Evolutionary conservation across 64 coral and sea anemone genomes (phyloP), one percentile per base, ranked within the genome.

Genomic region (Pocillopora damicornis): DNA sequence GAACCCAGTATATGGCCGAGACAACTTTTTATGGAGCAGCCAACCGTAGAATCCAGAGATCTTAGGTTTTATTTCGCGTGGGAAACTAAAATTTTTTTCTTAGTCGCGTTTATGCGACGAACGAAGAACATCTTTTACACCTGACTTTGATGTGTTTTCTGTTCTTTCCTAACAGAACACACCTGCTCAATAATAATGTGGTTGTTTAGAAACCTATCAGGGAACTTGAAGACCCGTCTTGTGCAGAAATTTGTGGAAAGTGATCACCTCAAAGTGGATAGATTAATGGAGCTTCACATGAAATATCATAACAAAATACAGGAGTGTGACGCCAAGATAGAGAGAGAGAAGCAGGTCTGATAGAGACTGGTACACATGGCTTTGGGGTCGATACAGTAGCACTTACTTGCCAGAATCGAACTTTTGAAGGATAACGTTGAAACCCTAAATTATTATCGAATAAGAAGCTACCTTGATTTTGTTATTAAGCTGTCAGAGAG

Each of bases 211-310:
- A 98, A 98, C 45, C 80, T 98, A 45, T 62, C 90, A 57, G 96
- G 96, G 15, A 83, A 78, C 77, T 83, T 91, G 26, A 89, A 83
- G 65, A 88, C 61, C n/a, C 87, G 96, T 86, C 79, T 98, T 67
- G 96, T 98, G n/a, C 96, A 98, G 65, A 98, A 98, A 79, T 98
- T 98, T 93, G 93, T 98, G 13, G 96, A 98, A 75, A 89, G 91
- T 37, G 96, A 98, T 79, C 96, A 98, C 45, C 92, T 98, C 22
- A 98, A 98, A 67, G 85, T 95, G 16, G 96, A 98, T 75, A 60
- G 96, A 76, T 91, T 98, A 17, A 98, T 98, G 88, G 96, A 98
- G 62, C 76, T 98, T 14, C 96, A 98, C 75, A 90, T 95, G 74
- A 98, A 98, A 63, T 98, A 98, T 79, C 84, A 92, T 45, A 76